Evolutionary conservation across 1,140 invertebrate genomes (phyloP).

Genomic region (Ditylenchus dipsaci): DNA sequence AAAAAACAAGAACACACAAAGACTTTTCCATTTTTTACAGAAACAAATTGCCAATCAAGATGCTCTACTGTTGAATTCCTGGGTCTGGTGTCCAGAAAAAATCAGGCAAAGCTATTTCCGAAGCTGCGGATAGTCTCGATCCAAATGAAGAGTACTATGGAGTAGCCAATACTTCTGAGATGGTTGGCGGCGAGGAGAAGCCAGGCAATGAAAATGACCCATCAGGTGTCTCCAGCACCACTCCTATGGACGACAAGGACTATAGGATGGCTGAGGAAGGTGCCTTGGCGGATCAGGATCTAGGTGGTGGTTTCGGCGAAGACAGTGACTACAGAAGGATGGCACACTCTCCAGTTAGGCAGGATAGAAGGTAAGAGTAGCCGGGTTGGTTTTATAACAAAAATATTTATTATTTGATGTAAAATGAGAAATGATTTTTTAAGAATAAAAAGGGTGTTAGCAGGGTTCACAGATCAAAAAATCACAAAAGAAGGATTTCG

Average conservation of each 20-base stretch:
- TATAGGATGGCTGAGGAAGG: background rate
- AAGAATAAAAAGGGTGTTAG: too few species aligned
- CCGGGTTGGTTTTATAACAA: background rate
- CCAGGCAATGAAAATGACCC: background rate
- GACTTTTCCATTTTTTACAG: constrained; percentile 6
- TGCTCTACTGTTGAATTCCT: constrained; percentile 16
- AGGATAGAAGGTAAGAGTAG: constrained; percentile 1
- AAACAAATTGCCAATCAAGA: constrained; percentile 6
- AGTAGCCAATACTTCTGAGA: background rate
- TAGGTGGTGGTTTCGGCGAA: constrained; percentile 5
- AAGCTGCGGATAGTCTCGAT: constrained; percentile 14
- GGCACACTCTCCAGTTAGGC: background rate
- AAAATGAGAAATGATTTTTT: too few species aligned
- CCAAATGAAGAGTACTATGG: constrained; percentile 37
- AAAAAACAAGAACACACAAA: background rate
- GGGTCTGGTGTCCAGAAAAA: constrained; percentile 16
- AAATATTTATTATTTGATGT: too few species aligned
- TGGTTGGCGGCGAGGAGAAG: background rate
- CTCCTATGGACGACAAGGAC: constrained; percentile 3
- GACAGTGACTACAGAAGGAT: constrained; percentile 23
- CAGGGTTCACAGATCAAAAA: too few species aligned
- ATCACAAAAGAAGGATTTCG: too few species aligned
- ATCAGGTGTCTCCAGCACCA: too few species aligned
- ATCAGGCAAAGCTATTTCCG: background rate
- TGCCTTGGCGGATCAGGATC: background rate